Evolutionary conservation across 2,888 invertebrate genomes (phyloP), one percentile per base, ranked within the genome.

Genomic region (Ochropleura leucogaster): DNA sequence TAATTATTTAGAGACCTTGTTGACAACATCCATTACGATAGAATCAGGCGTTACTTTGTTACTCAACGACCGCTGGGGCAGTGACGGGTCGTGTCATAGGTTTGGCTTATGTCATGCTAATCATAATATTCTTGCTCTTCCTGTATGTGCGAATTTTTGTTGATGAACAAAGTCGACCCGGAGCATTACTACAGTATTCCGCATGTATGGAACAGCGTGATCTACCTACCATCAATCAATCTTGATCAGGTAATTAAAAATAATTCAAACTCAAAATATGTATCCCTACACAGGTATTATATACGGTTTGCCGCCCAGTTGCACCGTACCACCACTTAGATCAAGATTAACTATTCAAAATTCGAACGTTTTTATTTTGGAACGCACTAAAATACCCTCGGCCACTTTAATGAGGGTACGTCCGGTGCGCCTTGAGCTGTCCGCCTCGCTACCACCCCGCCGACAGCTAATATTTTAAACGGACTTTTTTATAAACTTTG

Each of bases 341-440:
- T 42, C n/a, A 42, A 69, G n/a, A 67, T 47, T 46, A 59, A 40
- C 40, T 16, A 7, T n/a, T 6, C 42, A 62, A 20, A 18, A 20
- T 18, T 20, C 40, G 20, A 42, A 30, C 30, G 30, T 30, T 30
- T 30, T 30, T 30, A 30, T 30, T 47, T 72, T 47, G 12, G n/a
- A 46, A 40, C 49, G 42, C 44, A n/a, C 14, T 49, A 16, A 49
- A n/a, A 16, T 59, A 30, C 8, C 42, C 73, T 72, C 14, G 4
- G 10, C 16, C 30, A 20, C 30, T 8, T 20, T 74, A 60, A 74
- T 30, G 44, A 46, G 18, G 49, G 7, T 42, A 42, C 16, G 8
- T 30, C n/a, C n/a, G 30, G 40, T 2, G 40, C 8, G 12, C 51
- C 59, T 62, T 62, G 62, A 62, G 46, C 51, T 75, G 51, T 75